Evolutionary conservation across 2,797 vertebrate genomes (phyloP), one percentile per base, ranked within the genome.

Genomic region (Melanotaenia nigrans): DNA sequence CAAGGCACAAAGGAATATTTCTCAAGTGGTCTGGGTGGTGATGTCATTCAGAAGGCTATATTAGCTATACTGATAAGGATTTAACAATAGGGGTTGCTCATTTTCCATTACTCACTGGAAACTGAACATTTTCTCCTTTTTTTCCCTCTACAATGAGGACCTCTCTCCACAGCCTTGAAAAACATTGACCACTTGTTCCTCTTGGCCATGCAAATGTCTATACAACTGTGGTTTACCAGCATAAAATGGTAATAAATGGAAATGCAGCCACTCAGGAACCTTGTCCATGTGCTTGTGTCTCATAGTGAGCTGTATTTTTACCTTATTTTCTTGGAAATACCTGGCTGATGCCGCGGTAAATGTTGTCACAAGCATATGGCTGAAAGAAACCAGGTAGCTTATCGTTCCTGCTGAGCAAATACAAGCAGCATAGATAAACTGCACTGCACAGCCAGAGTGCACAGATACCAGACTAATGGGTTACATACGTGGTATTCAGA

Each of bases 51-150:
- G 56, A 79, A 28, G 33, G 49, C 40, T 8, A 4, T n/a, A 62
- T 64, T 45, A 8, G 63, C 53, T 75, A 22, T 49, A 49, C 85
- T 86, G 81, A 87, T 85, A 75, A 83, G 88, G 63, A 64, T 64
- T 79, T 66, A 28, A 22, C 63, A 70, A 66, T 71, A 56, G 71
- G 58, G 47, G 49, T 38, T 61, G 18, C 68, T 73, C 42, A 18
- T 78, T 91, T 93, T 91, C 88, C 87, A 91, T 90, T 79, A 90
- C 76, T 73, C 78, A 62, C 62, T 86, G 85, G 81, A 91, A 88
- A 73, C 61, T 4, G 71, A 81, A 77, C 73, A 75, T 89, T 85
- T 90, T 81, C 80, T 30, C 28, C 79, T 47, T 32, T 70, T 78
- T 75, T 58, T 51, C 56, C 51, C 63, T 81, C 55, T 22, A 83